A percentile compares a stretch with the other conserved stretches of the same genome.
Evolutionary conservation across 2,113 vertebrate species (phyloP).

Genomic region (Helogale parvula): DNA sequence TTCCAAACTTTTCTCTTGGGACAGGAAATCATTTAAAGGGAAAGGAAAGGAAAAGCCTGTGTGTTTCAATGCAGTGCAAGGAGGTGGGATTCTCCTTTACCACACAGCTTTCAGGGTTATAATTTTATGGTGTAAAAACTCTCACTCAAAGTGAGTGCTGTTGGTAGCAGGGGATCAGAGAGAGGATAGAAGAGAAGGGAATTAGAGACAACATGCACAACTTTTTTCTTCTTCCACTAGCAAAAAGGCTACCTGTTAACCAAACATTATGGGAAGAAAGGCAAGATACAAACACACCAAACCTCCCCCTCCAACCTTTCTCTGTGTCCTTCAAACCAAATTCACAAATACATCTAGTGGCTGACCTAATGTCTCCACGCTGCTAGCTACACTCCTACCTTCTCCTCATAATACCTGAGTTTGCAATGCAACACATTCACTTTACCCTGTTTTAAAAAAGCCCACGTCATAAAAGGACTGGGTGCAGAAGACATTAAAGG

Average conservation of each 20-base stretch:
- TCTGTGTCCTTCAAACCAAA: slow-evolving; percentile 90
- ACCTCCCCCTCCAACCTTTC: slow-evolving; percentile 81
- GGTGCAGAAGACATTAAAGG: slow-evolving; percentile 88
- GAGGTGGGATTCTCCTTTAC: slow-evolving; percentile 47
- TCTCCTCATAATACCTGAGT: slow-evolving; percentile 91
- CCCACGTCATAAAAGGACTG: slow-evolving; percentile 90
- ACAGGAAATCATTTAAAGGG: slow-evolving; percentile 28
- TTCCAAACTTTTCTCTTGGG: slow-evolving; percentile 37
- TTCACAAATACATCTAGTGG: slow-evolving; percentile 89
- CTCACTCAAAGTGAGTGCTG: slow-evolving; percentile 62
- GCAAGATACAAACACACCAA: slow-evolving; percentile 77
- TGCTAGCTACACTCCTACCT: slow-evolving; percentile 88
- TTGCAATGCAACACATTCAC: slow-evolving; percentile 93
- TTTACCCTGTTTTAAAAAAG: slow-evolving; percentile 97
- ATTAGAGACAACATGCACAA: slow-evolving; percentile 76
- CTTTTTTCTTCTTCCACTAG: slow-evolving; percentile 77
- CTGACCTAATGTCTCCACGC: slow-evolving; percentile 90
- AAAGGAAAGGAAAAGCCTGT: slow-evolving; percentile 42
- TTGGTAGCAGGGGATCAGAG: slow-evolving; percentile 78
- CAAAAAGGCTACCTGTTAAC: slow-evolving; percentile 86
- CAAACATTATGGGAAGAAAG: slow-evolving; percentile 80
- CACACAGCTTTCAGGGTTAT: slow-evolving; percentile 28
- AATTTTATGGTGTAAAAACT: slow-evolving; percentile 56
- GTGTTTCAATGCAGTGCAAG: slow-evolving; percentile 30
- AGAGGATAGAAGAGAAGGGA: slow-evolving; percentile 79